These are phyloP conservation scores for Iselma pallidipennis DNA, from an alignment of 2,888 invertebrate species.

Conservation along the genomic window DNA sequence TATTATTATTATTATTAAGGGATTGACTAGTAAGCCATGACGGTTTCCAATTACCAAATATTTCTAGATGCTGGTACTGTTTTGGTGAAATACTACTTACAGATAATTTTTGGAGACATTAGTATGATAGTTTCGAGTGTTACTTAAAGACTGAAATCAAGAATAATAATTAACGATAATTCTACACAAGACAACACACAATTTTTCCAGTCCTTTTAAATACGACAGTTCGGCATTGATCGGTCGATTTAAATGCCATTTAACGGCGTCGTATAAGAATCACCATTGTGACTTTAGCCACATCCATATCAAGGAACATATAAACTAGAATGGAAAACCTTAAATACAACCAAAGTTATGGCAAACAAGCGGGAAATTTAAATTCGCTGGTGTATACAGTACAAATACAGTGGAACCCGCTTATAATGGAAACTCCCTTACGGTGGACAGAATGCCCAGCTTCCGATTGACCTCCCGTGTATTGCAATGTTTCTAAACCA, in stretches of 20 bases:
- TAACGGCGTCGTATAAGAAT: not conserved
- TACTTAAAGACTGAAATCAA: not conserved
- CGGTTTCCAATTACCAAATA: not conserved
- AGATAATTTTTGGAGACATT: not conserved
- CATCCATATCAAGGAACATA: too few species aligned
- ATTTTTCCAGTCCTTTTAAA: not conserved
- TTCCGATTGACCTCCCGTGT: too few species aligned
- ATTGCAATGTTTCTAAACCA: too few species aligned
- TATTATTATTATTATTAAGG: not conserved
- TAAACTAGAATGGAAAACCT: too few species aligned
- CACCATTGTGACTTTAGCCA: not conserved
- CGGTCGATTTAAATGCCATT: not conserved
- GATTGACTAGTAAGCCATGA: not conserved
- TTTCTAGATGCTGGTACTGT: not conserved
- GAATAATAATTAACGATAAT: not conserved
- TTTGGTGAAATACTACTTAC: not conserved
- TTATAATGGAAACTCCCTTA: too few species aligned
- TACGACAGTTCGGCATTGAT: not conserved
- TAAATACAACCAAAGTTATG: too few species aligned
- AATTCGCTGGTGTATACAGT: too few species aligned
- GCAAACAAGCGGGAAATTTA: too few species aligned
- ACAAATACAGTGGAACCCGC: too few species aligned
- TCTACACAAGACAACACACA: not conserved
- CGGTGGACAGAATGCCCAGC: too few species aligned
- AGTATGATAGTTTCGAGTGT: not conserved